A percentile compares a stretch with the other conserved stretches of the same genome.
phyloP scores from a whole-genome alignment of 2,113 vertebrate genomes.

The Thinocorus orbignyianus region DNA sequence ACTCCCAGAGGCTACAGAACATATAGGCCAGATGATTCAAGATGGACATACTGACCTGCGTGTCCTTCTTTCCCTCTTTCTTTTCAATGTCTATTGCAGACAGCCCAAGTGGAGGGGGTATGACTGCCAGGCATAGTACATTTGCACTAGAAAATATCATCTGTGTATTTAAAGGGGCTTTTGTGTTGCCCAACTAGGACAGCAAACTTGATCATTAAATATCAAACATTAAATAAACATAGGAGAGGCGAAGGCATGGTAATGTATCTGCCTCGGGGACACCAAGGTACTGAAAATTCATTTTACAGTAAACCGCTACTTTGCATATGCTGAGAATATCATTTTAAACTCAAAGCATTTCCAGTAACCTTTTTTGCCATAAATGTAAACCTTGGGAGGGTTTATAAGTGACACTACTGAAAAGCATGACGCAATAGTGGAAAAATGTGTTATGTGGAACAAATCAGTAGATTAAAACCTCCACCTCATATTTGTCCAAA shows the following conservation, averaged over 20 bases:
- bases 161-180: background rate
- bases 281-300: background rate
- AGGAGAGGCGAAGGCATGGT: background rate
- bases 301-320: background rate
- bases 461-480: slow-evolving; percentile 5
- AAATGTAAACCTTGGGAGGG: background rate
- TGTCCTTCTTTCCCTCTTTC: background rate
- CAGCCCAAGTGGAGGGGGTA: background rate
- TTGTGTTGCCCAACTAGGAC: background rate
- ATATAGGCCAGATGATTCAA: background rate
- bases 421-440: background rate
- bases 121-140: background rate
- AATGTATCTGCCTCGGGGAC: background rate
- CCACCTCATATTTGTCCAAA: background rate
- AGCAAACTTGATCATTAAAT: background rate
- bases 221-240: background rate
- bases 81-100: background rate
- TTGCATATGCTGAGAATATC: background rate
- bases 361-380: background rate
- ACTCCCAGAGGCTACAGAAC: background rate
- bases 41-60: background rate
- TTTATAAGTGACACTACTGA: background rate
- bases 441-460: slow-evolving; percentile 24
- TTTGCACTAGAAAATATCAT: background rate
- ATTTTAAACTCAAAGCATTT: background rate